Evolutionary conservation across 1,140 invertebrate species (phyloP), one percentile per base, ranked within the genome.

Genomic region (Monomorium pharaonis): DNA sequence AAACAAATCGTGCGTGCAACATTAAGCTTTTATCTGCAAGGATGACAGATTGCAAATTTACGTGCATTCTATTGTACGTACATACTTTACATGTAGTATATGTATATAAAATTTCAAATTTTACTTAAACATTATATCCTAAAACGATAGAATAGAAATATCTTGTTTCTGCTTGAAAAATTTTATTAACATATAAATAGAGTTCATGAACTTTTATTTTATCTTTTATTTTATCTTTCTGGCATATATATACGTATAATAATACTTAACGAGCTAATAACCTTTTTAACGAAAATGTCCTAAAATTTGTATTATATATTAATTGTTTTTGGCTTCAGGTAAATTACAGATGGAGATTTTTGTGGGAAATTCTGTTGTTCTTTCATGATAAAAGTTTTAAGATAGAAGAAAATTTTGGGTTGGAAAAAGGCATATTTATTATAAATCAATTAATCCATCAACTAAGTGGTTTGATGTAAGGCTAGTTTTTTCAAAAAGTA

Each of bases 1-100:
- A 54, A 63, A 81, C 47, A 81, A 70, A 81, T 80, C 16, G 60
- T n/a, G 60, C 42, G 44, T 65, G 60, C n/a, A 30, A 63, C 58
- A 49, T 77, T 47, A 78, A 47, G 60, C 60, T 49, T 76, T 49
- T 44, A 76, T 76, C 24, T 76, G 24, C 1, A 24, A 62, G 33
- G 24, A 76, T 62, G 24, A 3, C 12, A 27, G 4, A n/a, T n/a
- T n/a, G 14, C 24, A 21, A 0, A 18, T 58, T 62, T 76, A 58
- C 9, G 9, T 58, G 18, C 24, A 16, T 60, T 62, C 37, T 33
- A 76, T 76, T 76, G 24, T 60, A n/a, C n/a, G n/a, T n/a, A n/a
- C n/a, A n/a, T n/a, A 60, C 5, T 21, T 54, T 3, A 74, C 7
- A 16, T 44, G n/a, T 27, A 63, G 6, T 63, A 5, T 30, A 33